A percentile compares a stretch with the other conserved stretches of the same genome.
Conservation (phyloP, 2,113 vertebrate species). For the Ciconia stormi region DNA sequence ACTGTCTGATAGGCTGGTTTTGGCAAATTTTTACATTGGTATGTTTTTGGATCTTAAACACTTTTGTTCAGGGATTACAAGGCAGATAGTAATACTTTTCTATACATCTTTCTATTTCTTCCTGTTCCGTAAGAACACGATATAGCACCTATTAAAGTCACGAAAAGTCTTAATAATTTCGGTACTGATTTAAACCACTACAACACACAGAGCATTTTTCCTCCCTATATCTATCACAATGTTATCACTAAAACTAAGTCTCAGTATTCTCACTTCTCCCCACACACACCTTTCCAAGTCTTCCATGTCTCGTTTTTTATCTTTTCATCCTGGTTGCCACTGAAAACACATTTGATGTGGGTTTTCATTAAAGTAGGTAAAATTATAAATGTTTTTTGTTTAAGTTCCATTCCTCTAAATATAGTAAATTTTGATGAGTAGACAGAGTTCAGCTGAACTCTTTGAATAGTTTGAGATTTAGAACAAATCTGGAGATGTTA, state of each 20-base stretch:
- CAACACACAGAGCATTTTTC: rapidly evolving
- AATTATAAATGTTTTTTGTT: neutral
- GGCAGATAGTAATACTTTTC: neutral
- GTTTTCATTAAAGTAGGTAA: neutral
- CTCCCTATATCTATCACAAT: neutral
- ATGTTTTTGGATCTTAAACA: neutral
- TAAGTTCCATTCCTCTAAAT: neutral
- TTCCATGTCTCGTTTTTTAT: neutral
- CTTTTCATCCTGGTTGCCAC: neutral
- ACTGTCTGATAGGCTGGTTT: neutral
- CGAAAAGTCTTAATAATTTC: neutral
- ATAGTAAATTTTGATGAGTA: neutral
- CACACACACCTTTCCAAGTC: neutral
- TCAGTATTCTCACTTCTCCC: neutral
- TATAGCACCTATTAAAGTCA: neutral
- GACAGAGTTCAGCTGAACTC: neutral
- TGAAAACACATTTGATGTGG: neutral
- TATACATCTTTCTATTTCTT: neutral
- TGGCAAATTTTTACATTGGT: neutral
- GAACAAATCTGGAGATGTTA: neutral
- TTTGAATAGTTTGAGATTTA: neutral
- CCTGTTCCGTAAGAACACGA: neutral
- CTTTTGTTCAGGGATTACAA: neutral
- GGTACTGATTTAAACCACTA: neutral
- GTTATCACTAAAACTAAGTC: neutral